Evolutionary conservation across 2,797 vertebrate genomes (phyloP).

Genomic region (Pseudopleuronectes americanus): DNA sequence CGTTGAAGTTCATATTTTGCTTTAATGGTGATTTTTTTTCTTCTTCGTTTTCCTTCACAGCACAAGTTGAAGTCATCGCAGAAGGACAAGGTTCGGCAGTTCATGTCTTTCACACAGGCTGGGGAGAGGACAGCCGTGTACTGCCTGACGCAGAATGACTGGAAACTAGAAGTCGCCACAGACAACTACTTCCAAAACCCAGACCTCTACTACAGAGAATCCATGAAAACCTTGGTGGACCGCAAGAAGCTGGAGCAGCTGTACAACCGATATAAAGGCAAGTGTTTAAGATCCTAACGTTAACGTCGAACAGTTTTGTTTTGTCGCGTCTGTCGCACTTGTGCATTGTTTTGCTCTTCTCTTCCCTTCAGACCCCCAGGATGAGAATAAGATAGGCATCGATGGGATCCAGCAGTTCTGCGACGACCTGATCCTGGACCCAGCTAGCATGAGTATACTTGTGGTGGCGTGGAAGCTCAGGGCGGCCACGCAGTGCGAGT

Average conservation of each 20-base stretch:
- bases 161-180: constrained; percentile 94
- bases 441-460: constrained; percentile 93
- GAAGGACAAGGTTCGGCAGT: constrained; percentile 96
- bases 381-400: constrained; percentile 97
- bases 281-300: constrained; percentile 23
- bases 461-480: constrained; percentile 97
- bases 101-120: constrained; percentile 95
- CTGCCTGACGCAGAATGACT: constrained; percentile 94
- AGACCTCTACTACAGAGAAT: constrained; percentile 91
- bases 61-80: constrained; percentile 95
- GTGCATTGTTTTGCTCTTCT: background rate
- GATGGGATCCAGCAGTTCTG: constrained; percentile 98
- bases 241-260: constrained; percentile 94
- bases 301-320: background rate
- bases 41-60: constrained; percentile 74
- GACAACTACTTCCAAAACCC: constrained; percentile 96
- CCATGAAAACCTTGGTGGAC: constrained; percentile 94
- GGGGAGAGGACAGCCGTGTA: constrained; percentile 93
- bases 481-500: constrained; percentile 97
- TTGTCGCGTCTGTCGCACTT: background rate
- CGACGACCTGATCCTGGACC: constrained; percentile 93
- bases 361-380: constrained; percentile 89
- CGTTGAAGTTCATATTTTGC: no score
- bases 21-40: no score
- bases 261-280: constrained; percentile 95